Base-by-base conservation (phyloP, 2,797 vertebrate genomes). In the Enteromius viviparus region DNA sequence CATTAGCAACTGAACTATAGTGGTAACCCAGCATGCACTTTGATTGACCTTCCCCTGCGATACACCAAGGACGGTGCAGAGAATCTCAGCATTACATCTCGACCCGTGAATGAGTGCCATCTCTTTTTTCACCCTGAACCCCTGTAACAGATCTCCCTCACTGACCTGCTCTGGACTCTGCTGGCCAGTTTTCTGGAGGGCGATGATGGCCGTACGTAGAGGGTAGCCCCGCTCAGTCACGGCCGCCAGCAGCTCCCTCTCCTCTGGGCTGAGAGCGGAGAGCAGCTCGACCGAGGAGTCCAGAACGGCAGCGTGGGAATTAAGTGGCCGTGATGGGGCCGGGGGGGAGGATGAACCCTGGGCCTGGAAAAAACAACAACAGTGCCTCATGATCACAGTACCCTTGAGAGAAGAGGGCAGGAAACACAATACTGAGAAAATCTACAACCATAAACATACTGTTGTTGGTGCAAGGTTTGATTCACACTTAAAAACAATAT, bases 91-190 rank as follows among this genome's bases (percentile, higher is more conserved):
- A 47, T 21, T 80, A 58, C 17, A 75, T 62, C 58, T 15, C 5
- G 66, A 53, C 10, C 34, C 47, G 15, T 3, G 29, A 76, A 47
- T 1, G 40, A 70, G 55, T 70, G 53, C 23, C 69, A 64, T 45
- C 42, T 72, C 29, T n/a, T 53, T 37, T 81, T 62, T 65, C 84
- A 71, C 17, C 12, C 15, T 34, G 26, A 68, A n/a, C 12, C 64
- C 53, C 21, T 69, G 58, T 51, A 71, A 66, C 14, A 55, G 60
- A 42, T 82, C 47, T 6, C 10, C 65, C 19, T 34, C 14, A 91
- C 95, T 87, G 81, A 98, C 98, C 96, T 98, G 95, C 81, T 94
- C 95, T n/a, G 96, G 92, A 76, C 94, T 96, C 87, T 96, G 95
- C 70, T 85, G 92, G 23, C 97, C 96, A 0, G 93, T 96, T 92